Evolutionary conservation across 2,797 vertebrate genomes (phyloP).

Genomic region (Enteromius unitaeniatus): DNA sequence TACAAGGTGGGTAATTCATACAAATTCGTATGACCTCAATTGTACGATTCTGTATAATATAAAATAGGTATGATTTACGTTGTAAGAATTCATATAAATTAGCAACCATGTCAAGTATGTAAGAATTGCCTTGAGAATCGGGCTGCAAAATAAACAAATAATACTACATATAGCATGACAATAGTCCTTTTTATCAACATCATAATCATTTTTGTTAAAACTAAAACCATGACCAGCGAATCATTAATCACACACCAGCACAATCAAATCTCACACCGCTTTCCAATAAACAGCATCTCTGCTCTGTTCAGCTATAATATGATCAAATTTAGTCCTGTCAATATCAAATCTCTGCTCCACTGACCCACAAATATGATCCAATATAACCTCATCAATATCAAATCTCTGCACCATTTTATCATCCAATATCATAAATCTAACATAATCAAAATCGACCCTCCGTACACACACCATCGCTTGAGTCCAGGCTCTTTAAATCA

Average conservation of each 20-base stretch:
- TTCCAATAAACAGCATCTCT: constrained; percentile 22
- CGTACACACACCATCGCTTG: not conserved
- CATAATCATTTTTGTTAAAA: constrained; percentile 5
- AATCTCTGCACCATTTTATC: constrained; percentile 36
- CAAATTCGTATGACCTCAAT: no score
- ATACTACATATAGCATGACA: not conserved
- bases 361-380: constrained; percentile 35
- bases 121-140: no score
- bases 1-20: no score
- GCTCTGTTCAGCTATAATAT: constrained; percentile 23
- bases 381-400: constrained; percentile 40
- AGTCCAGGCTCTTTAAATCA: constrained; percentile 35
- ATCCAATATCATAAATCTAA: constrained; percentile 41
- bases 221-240: not conserved
- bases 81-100: no score
- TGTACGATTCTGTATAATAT: no score
- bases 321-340: constrained; percentile 20
- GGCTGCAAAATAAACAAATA: no score
- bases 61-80: no score
- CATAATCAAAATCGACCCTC: constrained; percentile 30
- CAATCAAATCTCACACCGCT: constrained; percentile 17
- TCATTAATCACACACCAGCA: constrained; percentile 3
- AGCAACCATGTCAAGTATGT: no score
- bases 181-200: constrained; percentile 7
- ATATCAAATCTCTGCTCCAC: constrained; percentile 34